Conservation (phyloP, 1,140 invertebrate genomes). For the Stegodyphus dumicola region DNA sequence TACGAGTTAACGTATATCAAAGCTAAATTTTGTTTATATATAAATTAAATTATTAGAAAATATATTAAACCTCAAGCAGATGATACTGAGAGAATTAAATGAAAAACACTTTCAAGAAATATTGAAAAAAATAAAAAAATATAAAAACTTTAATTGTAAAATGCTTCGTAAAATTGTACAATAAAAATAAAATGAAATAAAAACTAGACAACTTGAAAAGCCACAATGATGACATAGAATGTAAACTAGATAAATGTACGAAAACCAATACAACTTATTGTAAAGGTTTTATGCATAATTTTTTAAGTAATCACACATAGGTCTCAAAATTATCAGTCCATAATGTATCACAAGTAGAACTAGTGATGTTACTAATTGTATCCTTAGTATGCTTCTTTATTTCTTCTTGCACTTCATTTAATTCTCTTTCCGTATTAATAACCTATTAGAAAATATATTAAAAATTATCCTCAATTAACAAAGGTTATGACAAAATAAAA, state of each 20-base stretch:
- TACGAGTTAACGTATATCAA: too few relatives aligned
- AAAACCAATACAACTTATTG: too few relatives aligned
- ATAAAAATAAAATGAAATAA: background rate
- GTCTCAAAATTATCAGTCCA: conserved; percentile 60
- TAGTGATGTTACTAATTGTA: conserved; percentile 35
- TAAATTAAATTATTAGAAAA: too few relatives aligned
- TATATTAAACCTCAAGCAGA: too few relatives aligned
- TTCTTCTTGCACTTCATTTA: conserved; percentile 47
- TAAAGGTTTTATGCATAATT: too few relatives aligned
- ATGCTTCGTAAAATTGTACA: background rate
- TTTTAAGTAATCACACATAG: conserved; percentile 22
- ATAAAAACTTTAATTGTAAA: background rate
- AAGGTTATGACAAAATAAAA: too few relatives aligned
- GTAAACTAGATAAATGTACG: background rate
- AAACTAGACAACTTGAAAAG: background rate
- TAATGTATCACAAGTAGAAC: conserved; percentile 46
- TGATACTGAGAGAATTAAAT: too few relatives aligned
- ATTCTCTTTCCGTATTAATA: conserved; percentile 36
- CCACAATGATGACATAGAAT: background rate
- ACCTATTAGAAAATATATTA: conserved; percentile 3
- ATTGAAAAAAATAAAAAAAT: background rate
- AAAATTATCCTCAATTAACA: background rate
- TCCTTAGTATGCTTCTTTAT: conserved; percentile 32
- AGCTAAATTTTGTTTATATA: too few relatives aligned
- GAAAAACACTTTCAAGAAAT: too few relatives aligned